Evolutionary conservation across 2,888 invertebrate genomes (phyloP).

Genomic region (Dryobota labecula): DNA sequence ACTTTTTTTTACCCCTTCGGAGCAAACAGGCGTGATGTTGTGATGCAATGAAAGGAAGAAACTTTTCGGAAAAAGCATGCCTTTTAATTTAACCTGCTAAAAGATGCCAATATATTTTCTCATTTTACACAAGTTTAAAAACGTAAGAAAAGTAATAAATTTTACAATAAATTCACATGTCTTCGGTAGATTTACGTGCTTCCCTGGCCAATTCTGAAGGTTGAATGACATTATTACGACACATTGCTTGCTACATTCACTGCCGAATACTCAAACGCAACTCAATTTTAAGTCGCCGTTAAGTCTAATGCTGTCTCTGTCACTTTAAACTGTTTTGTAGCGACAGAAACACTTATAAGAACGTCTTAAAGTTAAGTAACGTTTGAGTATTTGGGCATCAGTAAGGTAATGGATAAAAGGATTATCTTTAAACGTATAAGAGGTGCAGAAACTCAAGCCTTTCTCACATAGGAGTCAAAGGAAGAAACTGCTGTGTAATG

Average conservation of each 20-base stretch:
- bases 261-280: too few relatives aligned
- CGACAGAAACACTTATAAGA: too few relatives aligned
- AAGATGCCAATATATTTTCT: neutral
- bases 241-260: slow-evolving; percentile 21
- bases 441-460: too few relatives aligned
- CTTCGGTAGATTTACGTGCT: slow-evolving; percentile 13
- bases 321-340: too few relatives aligned
- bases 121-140: slow-evolving; percentile 2
- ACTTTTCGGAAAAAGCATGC: neutral
- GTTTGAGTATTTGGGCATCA: too few relatives aligned
- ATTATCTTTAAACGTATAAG: too few relatives aligned
- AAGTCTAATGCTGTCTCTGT: too few relatives aligned
- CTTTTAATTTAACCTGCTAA: neutral
- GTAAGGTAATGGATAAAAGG: slow-evolving; percentile 15
- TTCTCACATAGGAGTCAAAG: neutral
- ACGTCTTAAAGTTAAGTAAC: too few relatives aligned
- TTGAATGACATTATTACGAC: slow-evolving; percentile 29
- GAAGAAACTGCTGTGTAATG: neutral
- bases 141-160: neutral
- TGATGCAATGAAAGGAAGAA: neutral
- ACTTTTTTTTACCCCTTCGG: too few relatives aligned
- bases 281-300: too few relatives aligned
- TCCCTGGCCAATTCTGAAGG: slow-evolving; percentile 26
- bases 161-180: slow-evolving; percentile 25
- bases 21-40: neutral